Conservation (phyloP, 1,140 invertebrate genomes). For the Scaptomyza graminum region DNA sequence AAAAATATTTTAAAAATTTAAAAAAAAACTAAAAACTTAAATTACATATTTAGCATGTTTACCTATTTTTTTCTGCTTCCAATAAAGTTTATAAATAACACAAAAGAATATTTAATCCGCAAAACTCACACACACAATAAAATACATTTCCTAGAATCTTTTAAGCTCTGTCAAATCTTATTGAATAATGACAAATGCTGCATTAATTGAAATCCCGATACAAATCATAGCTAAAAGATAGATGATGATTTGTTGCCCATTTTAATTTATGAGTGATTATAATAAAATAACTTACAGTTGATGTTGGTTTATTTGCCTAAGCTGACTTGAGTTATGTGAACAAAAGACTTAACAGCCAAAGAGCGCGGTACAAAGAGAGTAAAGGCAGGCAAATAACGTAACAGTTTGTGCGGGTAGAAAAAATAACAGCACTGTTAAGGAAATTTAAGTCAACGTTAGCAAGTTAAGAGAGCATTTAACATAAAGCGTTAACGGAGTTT, state of each 20-base stretch:
- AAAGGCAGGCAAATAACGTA: slow-evolving; percentile 10
- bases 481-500: neutral
- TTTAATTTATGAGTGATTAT: slow-evolving; percentile 30
- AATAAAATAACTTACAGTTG: slow-evolving; percentile 14
- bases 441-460: neutral
- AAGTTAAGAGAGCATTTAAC: slow-evolving; percentile 17
- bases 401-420: neutral
- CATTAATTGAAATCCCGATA: slow-evolving; percentile 41
- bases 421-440: neutral
- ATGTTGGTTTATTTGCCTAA: slow-evolving; percentile 11
- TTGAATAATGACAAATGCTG: slow-evolving; percentile 34
- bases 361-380: slow-evolving; percentile 19
- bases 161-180: neutral
- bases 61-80: too few relatives aligned
- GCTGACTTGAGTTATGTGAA: slow-evolving; percentile 35
- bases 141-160: neutral
- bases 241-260: slow-evolving; percentile 33
- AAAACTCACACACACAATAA: slow-evolving; percentile 6
- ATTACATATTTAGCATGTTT: too few relatives aligned
- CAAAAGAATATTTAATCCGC: neutral
- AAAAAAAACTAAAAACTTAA: too few relatives aligned
- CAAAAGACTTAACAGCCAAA: slow-evolving; percentile 22
- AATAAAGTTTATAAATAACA: neutral
- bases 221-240: slow-evolving; percentile 29
- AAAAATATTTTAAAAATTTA: too few relatives aligned